Evolutionary conservation across 2,113 vertebrate genomes (phyloP), one percentile per base, ranked within the genome.

Genomic region (Chascanopsetta lugubris): DNA sequence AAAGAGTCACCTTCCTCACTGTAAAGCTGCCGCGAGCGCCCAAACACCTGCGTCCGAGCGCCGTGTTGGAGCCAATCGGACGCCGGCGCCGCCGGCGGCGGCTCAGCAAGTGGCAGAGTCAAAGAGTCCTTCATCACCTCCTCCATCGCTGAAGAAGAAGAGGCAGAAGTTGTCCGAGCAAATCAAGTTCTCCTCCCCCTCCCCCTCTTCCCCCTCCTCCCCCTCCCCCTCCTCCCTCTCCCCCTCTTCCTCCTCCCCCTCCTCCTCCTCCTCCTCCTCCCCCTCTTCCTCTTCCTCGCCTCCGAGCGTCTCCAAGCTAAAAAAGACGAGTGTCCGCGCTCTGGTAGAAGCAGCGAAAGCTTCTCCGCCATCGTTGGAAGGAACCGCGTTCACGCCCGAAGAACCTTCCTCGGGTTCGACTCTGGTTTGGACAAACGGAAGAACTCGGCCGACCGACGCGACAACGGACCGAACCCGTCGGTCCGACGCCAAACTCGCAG

Each of bases 1-100:
- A 36, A 97, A 96, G 50, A 70, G 90, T 4, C 96, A 97, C 59
- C 86, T 98, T 51, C 94, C 94, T 4, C 84, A 95, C 57, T 98
- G 96, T 85, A 97, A 87, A 18, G 79, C 80, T 30, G 69, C 61
- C 4, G 46, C 32, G 10, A 74, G n/a, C 51, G 71, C 45, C 51
- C 48, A 68, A 61, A 50, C 62, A 1, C 27, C 74, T 30, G 46
- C 47, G 24, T 29, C 34, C 32, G 54, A 65, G 26, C 20, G 38
- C 8, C 32, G 46, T 0, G 17, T 20, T 40, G 15, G 15, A 1
- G 47, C 2, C 8, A 59, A 26, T 25, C 3, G 55, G 55, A 54
- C 60, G 1, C 51, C 75, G 6, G 12, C 63, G n/a, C 61, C 6
- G 24, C 32, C n/a, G 25, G 43, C 18, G 0, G 13, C 71, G 1